These are phyloP conservation scores for Strigops habroptila DNA, from an alignment of 2,113 vertebrate genomes.

Conservation along the genomic window DNA sequence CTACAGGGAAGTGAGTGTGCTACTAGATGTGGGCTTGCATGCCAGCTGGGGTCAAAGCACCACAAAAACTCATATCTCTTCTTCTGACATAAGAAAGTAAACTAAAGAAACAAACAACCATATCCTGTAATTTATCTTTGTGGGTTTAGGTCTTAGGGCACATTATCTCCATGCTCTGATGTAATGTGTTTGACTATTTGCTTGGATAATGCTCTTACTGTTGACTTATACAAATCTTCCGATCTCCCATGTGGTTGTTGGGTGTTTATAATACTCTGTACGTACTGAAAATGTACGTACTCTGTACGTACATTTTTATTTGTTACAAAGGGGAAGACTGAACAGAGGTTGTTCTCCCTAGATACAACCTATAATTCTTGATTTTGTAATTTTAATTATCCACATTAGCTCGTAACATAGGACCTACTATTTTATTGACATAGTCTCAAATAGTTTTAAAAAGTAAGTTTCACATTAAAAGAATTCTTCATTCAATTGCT, in stretches of 20 bases:
- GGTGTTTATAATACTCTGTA: neutral
- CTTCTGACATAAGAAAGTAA: neutral
- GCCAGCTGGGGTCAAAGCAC: neutral
- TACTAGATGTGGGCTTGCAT: neutral
- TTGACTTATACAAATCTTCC: slow-evolving; percentile 22
- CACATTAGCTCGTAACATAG: neutral
- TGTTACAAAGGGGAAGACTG: neutral
- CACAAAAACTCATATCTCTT: neutral
- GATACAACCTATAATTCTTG: neutral
- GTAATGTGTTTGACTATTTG: neutral
- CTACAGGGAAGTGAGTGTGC: neutral
- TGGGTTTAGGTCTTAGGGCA: neutral
- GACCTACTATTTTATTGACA: neutral
- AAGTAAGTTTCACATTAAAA: neutral
- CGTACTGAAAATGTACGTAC: neutral
- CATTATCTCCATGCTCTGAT: neutral
- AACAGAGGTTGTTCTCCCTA: neutral
- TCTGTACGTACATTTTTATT: slow-evolving; percentile 23
- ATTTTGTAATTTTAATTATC: slow-evolving; percentile 50
- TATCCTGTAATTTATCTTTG: neutral
- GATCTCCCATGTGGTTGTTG: neutral
- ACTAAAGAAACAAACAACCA: neutral
- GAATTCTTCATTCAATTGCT: neutral
- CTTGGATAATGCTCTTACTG: neutral
- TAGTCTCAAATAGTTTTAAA: neutral